These are phyloP conservation scores for Catharus bicknelli DNA, from an alignment of 2,113 vertebrate genomes.

Conservation along the genomic window DNA sequence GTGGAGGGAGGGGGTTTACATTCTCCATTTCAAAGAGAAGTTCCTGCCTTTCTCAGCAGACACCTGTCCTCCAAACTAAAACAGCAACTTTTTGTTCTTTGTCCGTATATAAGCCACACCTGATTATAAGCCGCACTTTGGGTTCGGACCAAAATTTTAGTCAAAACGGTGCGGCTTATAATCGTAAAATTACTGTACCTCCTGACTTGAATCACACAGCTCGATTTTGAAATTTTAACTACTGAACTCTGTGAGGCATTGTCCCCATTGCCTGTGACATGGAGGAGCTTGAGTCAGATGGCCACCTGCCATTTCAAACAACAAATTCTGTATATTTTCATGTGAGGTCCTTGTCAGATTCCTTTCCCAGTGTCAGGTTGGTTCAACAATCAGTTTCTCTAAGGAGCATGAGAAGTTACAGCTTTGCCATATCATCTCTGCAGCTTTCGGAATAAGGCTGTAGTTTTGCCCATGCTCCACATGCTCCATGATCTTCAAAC, in stretches of 20 bases:
- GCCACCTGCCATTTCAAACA: not conserved
- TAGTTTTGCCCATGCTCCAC: not conserved
- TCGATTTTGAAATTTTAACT: slow-evolving; percentile 1
- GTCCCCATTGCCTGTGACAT: not conserved
- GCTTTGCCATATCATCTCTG: not conserved
- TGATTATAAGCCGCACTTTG: too few species aligned
- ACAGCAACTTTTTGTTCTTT: too few species aligned
- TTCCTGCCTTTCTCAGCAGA: too few species aligned
- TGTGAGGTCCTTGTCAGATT: not conserved
- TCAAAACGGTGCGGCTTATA: too few species aligned
- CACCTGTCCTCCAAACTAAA: too few species aligned
- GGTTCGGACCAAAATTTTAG: too few species aligned
- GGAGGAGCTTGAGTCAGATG: not conserved
- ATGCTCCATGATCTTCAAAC: not conserved
- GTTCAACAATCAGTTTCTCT: not conserved
- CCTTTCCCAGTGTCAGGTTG: not conserved
- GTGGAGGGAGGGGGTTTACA: too few species aligned
- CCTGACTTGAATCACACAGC: not conserved
- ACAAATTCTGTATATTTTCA: not conserved
- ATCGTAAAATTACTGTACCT: not conserved
- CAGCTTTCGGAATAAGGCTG: not conserved
- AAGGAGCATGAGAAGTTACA: not conserved
- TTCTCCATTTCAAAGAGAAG: too few species aligned
- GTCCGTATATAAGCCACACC: too few species aligned
- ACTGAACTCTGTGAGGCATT: not conserved